Evolutionary conservation across 2,113 vertebrate genomes (phyloP).

Genomic region (Columba janthina): DNA sequence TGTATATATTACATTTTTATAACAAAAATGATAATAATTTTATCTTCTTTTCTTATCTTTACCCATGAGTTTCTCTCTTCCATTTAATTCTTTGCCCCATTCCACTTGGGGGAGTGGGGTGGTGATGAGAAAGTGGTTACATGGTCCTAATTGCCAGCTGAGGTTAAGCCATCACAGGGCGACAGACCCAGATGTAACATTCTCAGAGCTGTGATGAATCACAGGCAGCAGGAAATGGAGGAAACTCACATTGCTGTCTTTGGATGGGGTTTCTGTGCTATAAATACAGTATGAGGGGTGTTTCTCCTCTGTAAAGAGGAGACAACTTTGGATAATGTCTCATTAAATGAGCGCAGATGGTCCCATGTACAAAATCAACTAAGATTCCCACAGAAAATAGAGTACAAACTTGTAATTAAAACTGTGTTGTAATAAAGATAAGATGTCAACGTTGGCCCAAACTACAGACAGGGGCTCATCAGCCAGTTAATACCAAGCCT

Average conservation of each 20-base stretch:
- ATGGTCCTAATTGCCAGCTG: no score
- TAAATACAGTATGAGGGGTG: background rate
- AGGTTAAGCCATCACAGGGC: no score
- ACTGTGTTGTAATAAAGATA: background rate
- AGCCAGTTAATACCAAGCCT: background rate
- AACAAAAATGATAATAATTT: no score
- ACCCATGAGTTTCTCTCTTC: no score
- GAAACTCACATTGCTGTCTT: background rate
- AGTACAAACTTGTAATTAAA: background rate
- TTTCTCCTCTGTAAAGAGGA: background rate
- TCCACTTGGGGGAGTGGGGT: no score
- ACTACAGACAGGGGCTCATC: background rate
- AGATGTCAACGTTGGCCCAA: background rate
- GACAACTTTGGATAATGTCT: background rate
- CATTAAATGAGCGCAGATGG: accelerated
- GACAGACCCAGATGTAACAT: background rate
- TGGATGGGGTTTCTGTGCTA: background rate
- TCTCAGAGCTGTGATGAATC: background rate
- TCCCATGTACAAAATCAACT: background rate
- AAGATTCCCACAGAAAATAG: background rate
- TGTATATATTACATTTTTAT: no score
- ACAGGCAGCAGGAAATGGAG: background rate
- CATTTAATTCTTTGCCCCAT: no score
- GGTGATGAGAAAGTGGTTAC: no score
- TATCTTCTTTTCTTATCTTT: no score